Evolutionary conservation across 2,888 invertebrate species (phyloP), one percentile per base, ranked within the genome.

Genomic region (Lasioglossum morio): DNA sequence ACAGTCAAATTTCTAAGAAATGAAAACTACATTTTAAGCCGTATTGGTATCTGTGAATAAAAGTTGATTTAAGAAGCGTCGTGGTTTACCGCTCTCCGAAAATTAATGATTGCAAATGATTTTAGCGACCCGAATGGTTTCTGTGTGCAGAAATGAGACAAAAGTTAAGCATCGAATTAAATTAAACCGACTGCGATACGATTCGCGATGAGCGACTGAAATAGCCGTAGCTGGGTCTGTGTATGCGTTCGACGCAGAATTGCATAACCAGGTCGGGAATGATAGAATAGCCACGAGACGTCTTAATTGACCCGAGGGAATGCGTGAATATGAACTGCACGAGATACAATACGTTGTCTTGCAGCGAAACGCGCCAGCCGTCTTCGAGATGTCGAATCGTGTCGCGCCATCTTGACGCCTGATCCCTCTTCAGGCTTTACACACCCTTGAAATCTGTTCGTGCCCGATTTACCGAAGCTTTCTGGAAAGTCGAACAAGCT

Each of bases 291-390:
- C 89, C 87, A 88, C 90, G 90, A 92, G 93, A 90, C 89, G 88
- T 90, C 91, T 92, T 92, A 92, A 93, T 92, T 93, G 93, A 92
- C 92, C 90, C 92, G 87, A 86, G 89, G 86, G 90, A 91, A 92
- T 88, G 90, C 85, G 84, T 79, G 89, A 87, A 81, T 87, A 86
- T 83, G 85, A 90, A 84, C 87, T 79, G 46, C 72, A 46, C 79
- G 79, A 88, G 82, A 81, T 90, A 85, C 77, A 73, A 90, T 83
- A 88, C 72, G 86, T 78, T 70, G 80, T 84, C 84, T 82, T 83
- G 80, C 78, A 76, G 63, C 79, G 79, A 30, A 19, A 34, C 80
- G 77, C 76, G 77, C 76, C 48, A 16, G 72, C 70, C 48, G 70
- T 85, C 60, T 89, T 86, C 78, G 69, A 66, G 74, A 81, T 74